Conservation (phyloP, 1,140 invertebrate species). For the Psilanteris sp. region DNA sequence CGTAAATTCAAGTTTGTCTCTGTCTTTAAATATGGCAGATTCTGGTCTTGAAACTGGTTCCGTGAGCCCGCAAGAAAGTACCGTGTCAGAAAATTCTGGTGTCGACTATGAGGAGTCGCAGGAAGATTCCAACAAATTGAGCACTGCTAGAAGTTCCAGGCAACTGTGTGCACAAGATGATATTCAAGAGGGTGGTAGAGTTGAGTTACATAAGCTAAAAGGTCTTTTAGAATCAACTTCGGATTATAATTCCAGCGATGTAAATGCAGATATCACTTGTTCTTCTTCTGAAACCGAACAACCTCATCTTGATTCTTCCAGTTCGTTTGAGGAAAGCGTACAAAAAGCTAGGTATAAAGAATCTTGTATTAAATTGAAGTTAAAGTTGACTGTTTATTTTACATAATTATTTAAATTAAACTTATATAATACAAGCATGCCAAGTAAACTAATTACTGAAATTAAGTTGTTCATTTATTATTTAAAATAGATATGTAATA, state of each 20-base stretch:
- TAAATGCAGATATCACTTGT: conserved; percentile 61
- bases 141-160: conserved; percentile 9
- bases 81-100: conserved; percentile 76
- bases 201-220: conserved; percentile 39
- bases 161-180: conserved; percentile 34
- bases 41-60: conserved; percentile 82
- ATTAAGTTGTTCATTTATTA: no score
- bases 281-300: conserved; percentile 67
- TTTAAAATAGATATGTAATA: no score
- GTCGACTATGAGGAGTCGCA: conserved; percentile 77
- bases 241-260: conserved; percentile 56
- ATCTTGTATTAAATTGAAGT: no score
- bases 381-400: no score
- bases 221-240: conserved; percentile 50
- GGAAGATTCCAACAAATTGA: conserved; percentile 79
- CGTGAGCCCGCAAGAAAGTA: conserved; percentile 79
- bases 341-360: conserved; percentile 48
- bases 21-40: conserved; percentile 80
- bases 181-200: conserved; percentile 34
- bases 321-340: conserved; percentile 65
- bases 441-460: no score
- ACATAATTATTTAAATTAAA: no score
- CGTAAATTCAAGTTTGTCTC: conserved; percentile 56
- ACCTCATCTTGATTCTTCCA: conserved; percentile 61
- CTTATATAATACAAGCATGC: no score